Evolutionary conservation across 2,797 vertebrate genomes (phyloP), one percentile per base, ranked within the genome.

Genomic region (Poecilia wingei): DNA sequence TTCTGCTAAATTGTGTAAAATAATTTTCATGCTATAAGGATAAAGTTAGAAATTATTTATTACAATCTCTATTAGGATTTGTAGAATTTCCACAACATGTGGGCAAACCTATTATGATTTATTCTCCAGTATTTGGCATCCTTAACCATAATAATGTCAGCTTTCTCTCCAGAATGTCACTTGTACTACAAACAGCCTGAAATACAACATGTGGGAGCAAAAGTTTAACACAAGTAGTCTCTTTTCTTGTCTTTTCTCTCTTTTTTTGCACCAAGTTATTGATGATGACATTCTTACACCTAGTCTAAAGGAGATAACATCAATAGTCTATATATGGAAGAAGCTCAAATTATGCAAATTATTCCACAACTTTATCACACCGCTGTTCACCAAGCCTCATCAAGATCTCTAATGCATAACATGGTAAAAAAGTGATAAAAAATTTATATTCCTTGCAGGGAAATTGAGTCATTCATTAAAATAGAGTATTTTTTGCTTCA

Each of bases 401-500:
- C 78, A 73, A 77, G 47, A 59, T 73, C 53, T 46, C 72, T 33
- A 69, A 51, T 71, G 43, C 76, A 72, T 77, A 74, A 33, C 20
- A 28, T 13, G 31, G 57, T 51, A 68, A 85, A 46, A 61, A 61
- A 79, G 6, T 51, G 14, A 78, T 86, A 39, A 82, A 84, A 84
- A 55, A 79, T 82, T 36, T 55, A 78, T 83, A 68, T 36, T 75
- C 70, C 68, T 70, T 46, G 47, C 66, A 81, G 84, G 82, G 14
- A 87, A 77, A 75, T 75, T 74, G 72, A 73, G 39, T 79, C 57
- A 75, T 78, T 79, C 45, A 69, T n/a, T 79, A 76, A 82, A 82
- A 59, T 76, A 82, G 79, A 33, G 64, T 31, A 75, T 41, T 10
- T 53, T 53, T 47, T 25, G 16, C 57, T 13, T 6, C n/a, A 74